A percentile compares a stretch with the other conserved stretches of the same genome.
These are phyloP conservation scores for Periophthalmodon schlosseri DNA, from an alignment of 2,113 vertebrate species.

Conservation along the genomic window DNA sequence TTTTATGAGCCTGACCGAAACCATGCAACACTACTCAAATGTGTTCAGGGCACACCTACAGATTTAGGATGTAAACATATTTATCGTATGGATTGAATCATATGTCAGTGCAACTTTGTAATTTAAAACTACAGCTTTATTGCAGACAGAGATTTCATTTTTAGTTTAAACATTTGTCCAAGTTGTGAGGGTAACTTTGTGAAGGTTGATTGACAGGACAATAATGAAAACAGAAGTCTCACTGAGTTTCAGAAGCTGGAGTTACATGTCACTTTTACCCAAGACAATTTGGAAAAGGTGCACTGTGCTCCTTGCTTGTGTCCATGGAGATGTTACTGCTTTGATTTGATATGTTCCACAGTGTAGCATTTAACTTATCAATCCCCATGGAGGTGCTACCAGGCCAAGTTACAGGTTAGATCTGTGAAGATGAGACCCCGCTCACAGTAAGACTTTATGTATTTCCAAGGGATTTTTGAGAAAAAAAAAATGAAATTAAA, in stretches of 20 bases:
- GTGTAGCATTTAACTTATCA: background rate
- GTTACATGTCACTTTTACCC: background rate
- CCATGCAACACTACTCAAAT: conserved; percentile 26
- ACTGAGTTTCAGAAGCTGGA: background rate
- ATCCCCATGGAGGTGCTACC: too few species aligned
- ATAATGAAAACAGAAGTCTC: background rate
- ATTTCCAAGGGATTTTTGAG: too few species aligned
- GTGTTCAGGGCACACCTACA: conserved; percentile 12
- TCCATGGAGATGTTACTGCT: background rate
- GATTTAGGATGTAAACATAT: too few species aligned
- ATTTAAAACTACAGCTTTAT: background rate
- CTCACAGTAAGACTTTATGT: too few species aligned
- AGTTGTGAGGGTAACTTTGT: background rate
- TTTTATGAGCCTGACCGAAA: conserved; percentile 31
- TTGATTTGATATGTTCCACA: background rate
- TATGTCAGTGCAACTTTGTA: background rate
- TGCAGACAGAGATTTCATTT: background rate
- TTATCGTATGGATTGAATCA: background rate
- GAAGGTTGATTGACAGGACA: background rate
- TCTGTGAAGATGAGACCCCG: too few species aligned
- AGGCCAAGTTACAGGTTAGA: too few species aligned
- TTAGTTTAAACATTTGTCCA: background rate
- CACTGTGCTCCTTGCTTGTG: too few species aligned
- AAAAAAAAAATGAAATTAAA: background rate
- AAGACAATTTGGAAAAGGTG: background rate